Conservation (phyloP, 2,888 invertebrate species). For the Apodemia duryi region DNA sequence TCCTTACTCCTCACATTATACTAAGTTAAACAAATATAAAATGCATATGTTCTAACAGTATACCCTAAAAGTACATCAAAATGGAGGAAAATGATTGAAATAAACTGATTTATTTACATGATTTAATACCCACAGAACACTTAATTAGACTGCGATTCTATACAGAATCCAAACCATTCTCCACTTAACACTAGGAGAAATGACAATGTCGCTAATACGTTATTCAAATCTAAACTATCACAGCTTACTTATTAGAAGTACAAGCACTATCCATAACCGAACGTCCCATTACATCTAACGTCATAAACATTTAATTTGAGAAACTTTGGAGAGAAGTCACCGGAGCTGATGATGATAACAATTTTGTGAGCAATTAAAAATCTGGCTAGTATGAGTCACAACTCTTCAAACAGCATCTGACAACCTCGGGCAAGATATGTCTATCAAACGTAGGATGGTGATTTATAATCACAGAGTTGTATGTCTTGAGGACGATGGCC, state of each 20-base stretch:
- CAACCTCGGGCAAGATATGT: conserved; percentile 41
- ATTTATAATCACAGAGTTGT: conserved; percentile 36
- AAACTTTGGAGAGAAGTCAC: conserved; percentile 24
- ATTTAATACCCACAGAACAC: conserved; percentile 61
- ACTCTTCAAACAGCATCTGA: conserved; percentile 18
- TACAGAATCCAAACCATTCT: conserved; percentile 47
- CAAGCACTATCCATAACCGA: conserved; percentile 32
- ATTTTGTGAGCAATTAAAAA: neutral
- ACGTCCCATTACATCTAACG: conserved; percentile 16
- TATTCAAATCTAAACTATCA: conserved; percentile 73
- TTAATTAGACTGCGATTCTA: conserved; percentile 50
- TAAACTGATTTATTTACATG: conserved; percentile 65
- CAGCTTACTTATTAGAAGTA: conserved; percentile 64
- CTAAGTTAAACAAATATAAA: conserved; percentile 62
- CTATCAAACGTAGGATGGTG: conserved; percentile 41
- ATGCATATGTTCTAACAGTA: conserved; percentile 58
- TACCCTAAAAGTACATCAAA: conserved; percentile 73
- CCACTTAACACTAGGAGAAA: conserved; percentile 57
- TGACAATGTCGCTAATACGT: conserved; percentile 42
- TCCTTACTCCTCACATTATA: conserved; percentile 50
- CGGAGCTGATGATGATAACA: conserved; percentile 23
- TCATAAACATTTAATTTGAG: conserved; percentile 1
- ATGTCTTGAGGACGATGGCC: conserved; percentile 32
- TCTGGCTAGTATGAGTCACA: conserved; percentile 29
- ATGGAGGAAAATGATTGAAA: conserved; percentile 59